Conservation (phyloP, 2,888 invertebrate genomes). For the Abrostola tripartita region DNA sequence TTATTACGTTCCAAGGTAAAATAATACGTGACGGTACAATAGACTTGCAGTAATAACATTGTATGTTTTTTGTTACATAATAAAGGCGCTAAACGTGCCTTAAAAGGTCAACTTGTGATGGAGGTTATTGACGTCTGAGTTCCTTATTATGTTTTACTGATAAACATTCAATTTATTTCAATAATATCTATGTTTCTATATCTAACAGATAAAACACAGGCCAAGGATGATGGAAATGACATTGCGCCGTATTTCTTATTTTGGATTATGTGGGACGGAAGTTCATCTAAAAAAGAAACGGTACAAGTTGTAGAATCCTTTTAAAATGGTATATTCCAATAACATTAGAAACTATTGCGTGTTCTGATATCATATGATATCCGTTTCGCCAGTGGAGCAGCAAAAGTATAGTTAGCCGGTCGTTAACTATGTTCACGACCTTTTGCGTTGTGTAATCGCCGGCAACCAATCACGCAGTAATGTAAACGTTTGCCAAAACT, state of each 20-base stretch:
- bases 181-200: not conserved
- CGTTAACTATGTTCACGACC: slow-evolving; percentile 72
- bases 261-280: slow-evolving; percentile 34
- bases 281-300: slow-evolving; percentile 38
- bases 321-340: slow-evolving; percentile 44
- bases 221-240: slow-evolving; percentile 7
- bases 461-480: slow-evolving; percentile 75
- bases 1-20: slow-evolving; percentile 52
- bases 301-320: slow-evolving; percentile 52
- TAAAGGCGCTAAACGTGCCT: slow-evolving; percentile 49
- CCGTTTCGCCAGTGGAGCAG: slow-evolving; percentile 70
- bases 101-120: slow-evolving; percentile 48
- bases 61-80: slow-evolving; percentile 50
- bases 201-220: slow-evolving; percentile 13
- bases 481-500: slow-evolving; percentile 70
- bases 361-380: slow-evolving; percentile 60
- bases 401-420: slow-evolving; percentile 73
- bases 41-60: slow-evolving; percentile 57
- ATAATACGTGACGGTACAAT: slow-evolving; percentile 73
- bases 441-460: slow-evolving; percentile 71
- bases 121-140: slow-evolving; percentile 54
- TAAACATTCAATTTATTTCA: slow-evolving; percentile 15
- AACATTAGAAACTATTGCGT: slow-evolving; percentile 59
- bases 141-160: slow-evolving; percentile 21
- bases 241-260: slow-evolving; percentile 13